A percentile compares a stretch with the other conserved stretches of the same genome.
Evolutionary conservation across 2,888 invertebrate species (phyloP).

Genomic region (Neocrepidodera transversa): DNA sequence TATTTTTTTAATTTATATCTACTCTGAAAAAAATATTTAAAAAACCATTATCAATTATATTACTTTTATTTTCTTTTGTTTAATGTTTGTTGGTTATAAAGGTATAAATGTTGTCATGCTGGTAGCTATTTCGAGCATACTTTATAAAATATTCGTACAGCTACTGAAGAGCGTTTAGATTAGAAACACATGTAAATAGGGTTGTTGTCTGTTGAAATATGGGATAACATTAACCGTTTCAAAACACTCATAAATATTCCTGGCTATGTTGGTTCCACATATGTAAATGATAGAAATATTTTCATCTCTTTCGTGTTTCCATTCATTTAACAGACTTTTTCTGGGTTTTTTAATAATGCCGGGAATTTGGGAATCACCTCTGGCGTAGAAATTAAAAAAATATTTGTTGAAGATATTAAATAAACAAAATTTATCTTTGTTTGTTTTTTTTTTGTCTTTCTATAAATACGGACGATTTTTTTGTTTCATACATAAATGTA

Average conservation of each 20-base stretch:
- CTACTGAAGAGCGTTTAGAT: conserved; percentile 20
- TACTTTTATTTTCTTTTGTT: too few species aligned
- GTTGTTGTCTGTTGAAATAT: conserved; percentile 35
- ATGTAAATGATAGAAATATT: conserved; percentile 29
- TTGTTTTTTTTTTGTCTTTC: too few species aligned
- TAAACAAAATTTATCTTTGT: too few species aligned
- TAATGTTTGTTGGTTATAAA: too few species aligned
- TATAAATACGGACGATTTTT: too few species aligned
- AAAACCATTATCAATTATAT: too few species aligned
- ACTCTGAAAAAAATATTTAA: too few species aligned
- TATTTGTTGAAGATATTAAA: too few species aligned
- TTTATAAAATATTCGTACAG: not conserved
- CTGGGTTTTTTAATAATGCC: conserved; percentile 3
- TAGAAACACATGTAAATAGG: conserved; percentile 39
- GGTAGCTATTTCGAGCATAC: not conserved
- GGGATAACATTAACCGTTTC: conserved; percentile 31
- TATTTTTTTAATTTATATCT: too few species aligned
- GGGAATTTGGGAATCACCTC: not conserved
- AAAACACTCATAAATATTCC: conserved; percentile 35
- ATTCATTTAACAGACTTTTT: conserved; percentile 4
- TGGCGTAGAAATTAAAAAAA: too few species aligned
- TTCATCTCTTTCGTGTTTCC: conserved; percentile 10
- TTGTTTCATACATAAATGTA: too few species aligned
- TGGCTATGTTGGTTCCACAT: conserved; percentile 15
- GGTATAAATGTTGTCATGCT: too few species aligned